Evolutionary conservation across 1,140 invertebrate genomes (phyloP), one percentile per base, ranked within the genome.

Genomic region (Drosophila quadrilineata): DNA sequence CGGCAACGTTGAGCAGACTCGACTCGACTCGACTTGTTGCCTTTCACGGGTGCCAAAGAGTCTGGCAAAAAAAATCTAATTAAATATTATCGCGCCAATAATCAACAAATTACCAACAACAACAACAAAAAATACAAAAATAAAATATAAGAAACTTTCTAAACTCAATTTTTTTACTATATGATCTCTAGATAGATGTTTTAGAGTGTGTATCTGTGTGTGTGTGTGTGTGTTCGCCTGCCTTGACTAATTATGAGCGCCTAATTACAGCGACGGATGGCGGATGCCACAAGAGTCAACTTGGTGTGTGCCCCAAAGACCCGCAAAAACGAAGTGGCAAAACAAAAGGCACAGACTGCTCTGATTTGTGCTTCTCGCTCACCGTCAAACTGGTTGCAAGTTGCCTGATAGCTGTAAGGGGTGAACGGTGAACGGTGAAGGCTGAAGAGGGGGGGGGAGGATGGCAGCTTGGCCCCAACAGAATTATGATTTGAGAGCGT

Each of bases 71-170:
- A n/a, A n/a, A 75, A 80, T 80, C 75, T 75, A 80, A 80, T 80
- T 80, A 80, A 80, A 80, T 80, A 38, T 77, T 75, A 80, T 80
- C 75, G 75, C 72, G 66, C 75, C 60, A 75, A 80, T 80, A 80
- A 80, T 80, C 75, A 75, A 41, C 58, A 46, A 62, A 54, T 33
- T 60, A n/a, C n/a, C n/a, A n/a, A n/a, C n/a, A n/a, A n/a, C n/a
- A n/a, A n/a, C n/a, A n/a, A n/a, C n/a, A n/a, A n/a, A n/a, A n/a
- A n/a, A n/a, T n/a, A n/a, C n/a, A n/a, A n/a, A n/a, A n/a, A n/a
- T n/a, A n/a, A n/a, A n/a, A n/a, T n/a, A n/a, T 65, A 49, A 52
- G 26, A 60, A 80, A 80, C 75, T 80, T 80, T 80, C 75, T 80
- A 80, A 75, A 60, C 40, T 46, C 60, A 54, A 17, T 29, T 17